Conservation (phyloP, 2,888 invertebrate species). For the Hoplodrina ambigua region DNA sequence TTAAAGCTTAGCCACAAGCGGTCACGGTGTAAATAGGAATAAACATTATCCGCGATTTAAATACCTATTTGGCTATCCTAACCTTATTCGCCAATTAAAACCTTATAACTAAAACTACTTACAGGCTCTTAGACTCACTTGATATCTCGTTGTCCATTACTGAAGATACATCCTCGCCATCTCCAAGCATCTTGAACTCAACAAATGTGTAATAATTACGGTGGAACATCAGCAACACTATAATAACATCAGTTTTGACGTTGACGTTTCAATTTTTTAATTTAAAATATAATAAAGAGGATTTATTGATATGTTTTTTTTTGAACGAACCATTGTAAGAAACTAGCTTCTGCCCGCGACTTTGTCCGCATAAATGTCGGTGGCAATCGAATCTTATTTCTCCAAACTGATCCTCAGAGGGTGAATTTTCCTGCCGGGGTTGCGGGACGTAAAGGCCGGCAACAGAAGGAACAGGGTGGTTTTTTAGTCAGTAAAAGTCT, state of each 20-base stretch:
- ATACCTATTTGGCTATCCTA: not conserved
- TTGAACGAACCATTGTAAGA: not conserved
- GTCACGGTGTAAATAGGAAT: too few relatives aligned
- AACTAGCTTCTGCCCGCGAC: too few relatives aligned
- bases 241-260: conserved; percentile 14
- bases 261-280: conserved; percentile 7
- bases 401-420: too few relatives aligned
- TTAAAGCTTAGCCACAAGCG: too few relatives aligned
- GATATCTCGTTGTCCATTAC: not conserved
- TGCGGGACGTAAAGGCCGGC: too few relatives aligned
- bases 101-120: not conserved
- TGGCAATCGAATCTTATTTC: too few relatives aligned
- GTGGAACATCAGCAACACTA: not conserved
- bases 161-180: conserved; percentile 22
- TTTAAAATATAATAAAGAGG: not conserved
- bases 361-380: too few relatives aligned
- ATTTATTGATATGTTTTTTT: not conserved
- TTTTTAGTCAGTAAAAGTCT: too few relatives aligned
- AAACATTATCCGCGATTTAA: not conserved
- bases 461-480: too few relatives aligned
- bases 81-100: too few relatives aligned
- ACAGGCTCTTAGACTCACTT: conserved; percentile 26
- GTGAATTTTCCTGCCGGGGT: too few relatives aligned
- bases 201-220: conserved; percentile 32
- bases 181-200: conserved; percentile 21